Base-by-base conservation (phyloP, 2,797 vertebrate genomes). In the Danio kyathit region DNA sequence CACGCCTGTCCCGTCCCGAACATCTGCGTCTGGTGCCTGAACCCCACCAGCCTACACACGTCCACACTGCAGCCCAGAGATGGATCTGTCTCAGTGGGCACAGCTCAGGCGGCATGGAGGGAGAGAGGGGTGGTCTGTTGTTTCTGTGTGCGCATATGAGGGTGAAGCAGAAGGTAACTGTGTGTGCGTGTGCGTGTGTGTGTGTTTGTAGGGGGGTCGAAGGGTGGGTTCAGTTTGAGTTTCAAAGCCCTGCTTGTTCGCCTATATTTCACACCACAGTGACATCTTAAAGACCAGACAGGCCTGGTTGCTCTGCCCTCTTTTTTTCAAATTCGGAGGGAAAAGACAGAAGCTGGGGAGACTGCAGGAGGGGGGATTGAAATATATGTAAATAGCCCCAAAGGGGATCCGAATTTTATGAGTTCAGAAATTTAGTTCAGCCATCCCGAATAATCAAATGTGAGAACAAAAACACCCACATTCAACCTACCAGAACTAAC, bases 371-470 rank as follows among this genome's bases (percentile, higher is more conserved):
- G 86, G 89, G 85, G 85, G 61, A 65, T 90, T 86, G 88, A 94
- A 90, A 90, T 95, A 93, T 94, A 94, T 96, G 96, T 95, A 96
- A 96, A 96, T 96, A 93, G 86, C 90, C 92, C 89, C 80, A 90
- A 92, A 93, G 93, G 92, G 93, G 94, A 96, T 95, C 93, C 91
- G 93, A 93, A 94, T 94, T 95, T 92, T 95, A 94, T 95, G 94
- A 90, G 93, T 95, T 94, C 94, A 91, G 94, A 93, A 59, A 94
- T 95, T 94, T 93, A 94, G 95, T 94, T 94, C 95, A 96, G 93
- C 94, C 94, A 95, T 95, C 94, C 95, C 93, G 95, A 97, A 97
- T 97, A 96, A 96, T 97, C 94, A 96, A 96, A 95, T 83, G 91
- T 92, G 93, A 95, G 95, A 94, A 94, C 91, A 94, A 96, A 96